phyloP scores from a whole-genome alignment of 2,797 vertebrate genomes.

The Steatocranus sp. region DNA sequence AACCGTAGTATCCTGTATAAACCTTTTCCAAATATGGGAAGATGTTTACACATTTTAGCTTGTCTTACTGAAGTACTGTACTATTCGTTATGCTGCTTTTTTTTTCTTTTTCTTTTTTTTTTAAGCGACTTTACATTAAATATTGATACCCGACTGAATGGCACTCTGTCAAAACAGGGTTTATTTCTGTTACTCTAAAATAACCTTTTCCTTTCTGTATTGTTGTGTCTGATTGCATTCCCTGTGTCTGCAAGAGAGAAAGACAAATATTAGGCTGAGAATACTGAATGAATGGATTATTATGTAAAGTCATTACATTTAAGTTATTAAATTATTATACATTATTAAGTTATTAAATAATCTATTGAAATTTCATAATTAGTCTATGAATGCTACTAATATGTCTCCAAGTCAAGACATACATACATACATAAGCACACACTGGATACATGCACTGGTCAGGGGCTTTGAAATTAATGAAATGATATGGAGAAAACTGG shows the following conservation, averaged over 20 bases:
- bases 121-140: neutral
- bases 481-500: conserved; percentile 36
- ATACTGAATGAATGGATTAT: neutral
- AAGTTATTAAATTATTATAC: neutral
- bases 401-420: neutral
- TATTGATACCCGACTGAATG: neutral
- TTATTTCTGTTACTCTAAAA: neutral
- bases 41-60: neutral
- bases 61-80: neutral
- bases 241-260: neutral
- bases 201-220: neutral
- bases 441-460: conserved; percentile 1
- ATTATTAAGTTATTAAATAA: neutral
- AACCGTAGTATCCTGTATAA: neutral
- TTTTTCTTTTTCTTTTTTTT: neutral
- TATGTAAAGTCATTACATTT: neutral
- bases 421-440: neutral
- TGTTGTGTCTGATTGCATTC: neutral
- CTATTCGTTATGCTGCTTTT: neutral
- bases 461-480: conserved; percentile 33
- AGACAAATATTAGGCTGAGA: neutral
- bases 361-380: neutral
- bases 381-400: neutral
- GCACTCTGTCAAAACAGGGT: neutral
- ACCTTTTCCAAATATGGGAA: neutral